Percentiles rank a stretch among this genome's conserved stretches.
Conservation (phyloP, 2,888 invertebrate genomes). For the Mongoloraphidia duomilia region DNA sequence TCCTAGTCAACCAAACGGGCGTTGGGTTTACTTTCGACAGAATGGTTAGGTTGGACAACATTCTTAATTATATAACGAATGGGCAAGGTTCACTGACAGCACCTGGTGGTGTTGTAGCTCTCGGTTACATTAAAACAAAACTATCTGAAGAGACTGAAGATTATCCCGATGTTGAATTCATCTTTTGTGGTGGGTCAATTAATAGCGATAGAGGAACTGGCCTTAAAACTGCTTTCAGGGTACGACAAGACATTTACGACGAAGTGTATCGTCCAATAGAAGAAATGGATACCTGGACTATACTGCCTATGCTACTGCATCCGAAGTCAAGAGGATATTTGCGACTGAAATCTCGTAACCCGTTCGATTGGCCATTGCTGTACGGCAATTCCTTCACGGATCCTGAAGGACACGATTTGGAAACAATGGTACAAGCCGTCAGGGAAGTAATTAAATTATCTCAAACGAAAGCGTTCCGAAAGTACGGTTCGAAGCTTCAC, state of each 20-base stretch:
- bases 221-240: background rate
- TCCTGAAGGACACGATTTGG: conserved; percentile 36
- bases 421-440: conserved; percentile 34
- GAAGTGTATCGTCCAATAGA: conserved; percentile 26
- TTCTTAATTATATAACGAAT: background rate
- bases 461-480: conserved; percentile 31
- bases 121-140: conserved; percentile 41
- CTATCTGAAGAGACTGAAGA: conserved; percentile 33
- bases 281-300: conserved; percentile 25
- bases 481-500: conserved; percentile 28
- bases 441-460: conserved; percentile 36
- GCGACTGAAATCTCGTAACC: conserved; percentile 52
- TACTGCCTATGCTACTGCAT: conserved; percentile 56
- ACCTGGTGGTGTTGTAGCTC: conserved; percentile 42
- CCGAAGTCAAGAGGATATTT: conserved; percentile 57
- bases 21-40: conserved; percentile 10
- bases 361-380: conserved; percentile 52
- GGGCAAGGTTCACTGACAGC: conserved; percentile 27
- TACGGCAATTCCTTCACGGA: conserved; percentile 68
- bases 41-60: too few species aligned
- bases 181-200: conserved; percentile 39
- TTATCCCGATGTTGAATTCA: conserved; percentile 43
- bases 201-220: conserved; percentile 34
- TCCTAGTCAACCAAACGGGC: conserved; percentile 28
- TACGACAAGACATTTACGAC: conserved; percentile 1